Evolutionary conservation across 2,113 vertebrate genomes (phyloP), one percentile per base, ranked within the genome.

Genomic region (Zosterops pallidus): DNA sequence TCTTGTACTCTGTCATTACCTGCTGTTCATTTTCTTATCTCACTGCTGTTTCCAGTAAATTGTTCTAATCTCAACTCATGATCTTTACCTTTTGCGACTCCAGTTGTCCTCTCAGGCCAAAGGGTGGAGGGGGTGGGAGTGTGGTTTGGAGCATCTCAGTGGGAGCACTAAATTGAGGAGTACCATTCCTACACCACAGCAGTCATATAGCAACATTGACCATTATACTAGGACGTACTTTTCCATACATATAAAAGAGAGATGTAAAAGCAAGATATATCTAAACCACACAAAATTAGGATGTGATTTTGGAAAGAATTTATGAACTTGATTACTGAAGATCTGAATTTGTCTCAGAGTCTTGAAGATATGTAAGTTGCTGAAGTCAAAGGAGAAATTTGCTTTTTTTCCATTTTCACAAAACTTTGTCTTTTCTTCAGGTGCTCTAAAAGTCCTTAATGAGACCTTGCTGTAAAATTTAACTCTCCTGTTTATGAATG

Each of bases 101-200:
- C 39, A 41, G 0, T 53, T 53, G 28, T 60, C 15, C 23, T 46
- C 33, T 29, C 8, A 9, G 11, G 46, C 14, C 6, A 31, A 13
- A 23, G 20, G 4, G 50, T 21, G 37, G 7, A 59, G 9, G 3
- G 21, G 19, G 5, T 0, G 0, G 4, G 9, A 82, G 4, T 47
- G 46, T 47, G 39, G 13, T 60, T 74, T 60, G 17, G 13, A 68
- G 39, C 0, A 0, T n/a, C 19, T 67, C 39, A 25, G 7, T 25
- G 39, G 33, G 11, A 68, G n/a, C 5, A 9, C 33, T 25, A 39
- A 18, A 47, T 3, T 53, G 24, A 39, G 24, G 16, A 47, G 24
- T 7, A 41, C 6, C 21, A 13, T 41, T 76, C 21, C 39, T 31
- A 35, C 7, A 47, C 16, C 20, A 47, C 0, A 3, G 15, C 24